Percentiles rank a stretch among this genome's conserved stretches.
These are phyloP conservation scores for Nesogale talazaci DNA, from an alignment of 2,113 vertebrate genomes.

Conservation along the genomic window DNA sequence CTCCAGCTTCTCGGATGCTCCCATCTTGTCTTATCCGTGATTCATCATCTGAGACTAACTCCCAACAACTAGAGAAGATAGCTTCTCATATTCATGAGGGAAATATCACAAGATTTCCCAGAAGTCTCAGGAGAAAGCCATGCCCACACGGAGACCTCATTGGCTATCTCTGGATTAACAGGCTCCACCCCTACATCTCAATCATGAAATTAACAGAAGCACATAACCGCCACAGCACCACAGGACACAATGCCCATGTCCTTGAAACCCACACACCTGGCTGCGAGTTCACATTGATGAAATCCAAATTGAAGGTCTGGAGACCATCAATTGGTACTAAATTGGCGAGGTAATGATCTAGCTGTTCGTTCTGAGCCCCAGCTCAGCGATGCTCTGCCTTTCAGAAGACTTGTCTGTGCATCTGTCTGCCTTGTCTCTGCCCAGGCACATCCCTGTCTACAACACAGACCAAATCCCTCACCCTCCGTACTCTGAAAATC, in stretches of 20 bases:
- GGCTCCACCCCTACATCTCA: no score
- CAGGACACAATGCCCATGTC: neutral
- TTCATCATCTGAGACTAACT: no score
- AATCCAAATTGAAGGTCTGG: neutral
- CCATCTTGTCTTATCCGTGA: no score
- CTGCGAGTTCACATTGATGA: neutral
- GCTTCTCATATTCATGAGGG: no score
- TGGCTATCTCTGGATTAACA: no score
- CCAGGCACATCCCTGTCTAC: accelerated
- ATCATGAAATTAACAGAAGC: no score
- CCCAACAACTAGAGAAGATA: no score
- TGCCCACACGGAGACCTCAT: no score
- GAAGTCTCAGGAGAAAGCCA: no score
- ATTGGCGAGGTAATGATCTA: conserved; percentile 38
- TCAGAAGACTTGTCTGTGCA: conserved; percentile 1
- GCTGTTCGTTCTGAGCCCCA: neutral
- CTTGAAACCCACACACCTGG: neutral
- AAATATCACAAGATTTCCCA: no score
- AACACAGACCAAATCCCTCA: neutral
- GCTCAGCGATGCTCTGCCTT: conserved; percentile 58
- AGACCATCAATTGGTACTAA: conserved; percentile 56
- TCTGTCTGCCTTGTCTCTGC: neutral
- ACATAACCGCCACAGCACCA: no score
- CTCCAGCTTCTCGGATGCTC: no score
- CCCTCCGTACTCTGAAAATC: conserved; percentile 18